Evolutionary conservation across 2,113 vertebrate genomes (phyloP).

Genomic region (Rhombomys opimus): DNA sequence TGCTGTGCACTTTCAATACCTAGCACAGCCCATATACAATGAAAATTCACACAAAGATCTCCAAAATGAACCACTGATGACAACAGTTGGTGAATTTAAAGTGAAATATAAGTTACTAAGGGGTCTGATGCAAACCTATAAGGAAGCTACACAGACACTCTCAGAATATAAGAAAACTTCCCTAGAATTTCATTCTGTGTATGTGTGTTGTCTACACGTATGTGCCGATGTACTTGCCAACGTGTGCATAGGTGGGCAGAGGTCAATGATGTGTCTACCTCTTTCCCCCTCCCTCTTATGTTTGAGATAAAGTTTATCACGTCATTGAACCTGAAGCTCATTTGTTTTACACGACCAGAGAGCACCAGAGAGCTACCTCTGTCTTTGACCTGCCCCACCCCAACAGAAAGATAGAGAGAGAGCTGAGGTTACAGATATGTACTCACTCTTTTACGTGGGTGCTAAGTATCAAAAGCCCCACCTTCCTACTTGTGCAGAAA

Average conservation of each 20-base stretch:
- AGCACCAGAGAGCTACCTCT: background rate
- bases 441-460: background rate
- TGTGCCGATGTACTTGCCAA: background rate
- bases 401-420: background rate
- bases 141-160: background rate
- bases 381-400: background rate
- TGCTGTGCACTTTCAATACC: background rate
- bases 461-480: background rate
- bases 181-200: background rate
- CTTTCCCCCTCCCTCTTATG: background rate
- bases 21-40: background rate
- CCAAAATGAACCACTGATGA: background rate
- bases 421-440: background rate
- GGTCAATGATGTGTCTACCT: background rate
- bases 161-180: background rate
- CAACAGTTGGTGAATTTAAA: background rate
- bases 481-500: background rate
- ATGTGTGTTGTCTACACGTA: background rate
- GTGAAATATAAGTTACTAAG: slow-evolving; percentile 40
- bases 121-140: slow-evolving; percentile 20
- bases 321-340: background rate
- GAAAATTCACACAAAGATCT: background rate
- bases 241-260: background rate
- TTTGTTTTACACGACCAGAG: background rate
- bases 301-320: background rate